phyloP scores from a whole-genome alignment of 2,888 invertebrate genomes.

The Leucophenga maculata region DNA sequence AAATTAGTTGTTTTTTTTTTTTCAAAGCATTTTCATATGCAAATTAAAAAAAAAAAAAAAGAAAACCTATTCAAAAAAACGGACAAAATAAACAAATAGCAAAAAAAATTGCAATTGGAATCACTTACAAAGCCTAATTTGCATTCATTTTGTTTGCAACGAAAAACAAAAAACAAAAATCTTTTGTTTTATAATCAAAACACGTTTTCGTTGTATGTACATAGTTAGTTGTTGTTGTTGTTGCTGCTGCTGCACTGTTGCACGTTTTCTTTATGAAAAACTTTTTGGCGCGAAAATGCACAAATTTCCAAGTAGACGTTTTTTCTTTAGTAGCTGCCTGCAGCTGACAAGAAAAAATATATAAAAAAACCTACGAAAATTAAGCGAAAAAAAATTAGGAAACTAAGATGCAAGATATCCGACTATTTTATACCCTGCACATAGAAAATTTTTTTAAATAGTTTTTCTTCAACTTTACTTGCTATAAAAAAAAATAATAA shows the following conservation, averaged over 20 bases:
- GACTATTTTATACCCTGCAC: no score
- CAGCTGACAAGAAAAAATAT: neutral
- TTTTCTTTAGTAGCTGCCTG: neutral
- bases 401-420: neutral
- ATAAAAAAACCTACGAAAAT: neutral
- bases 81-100: no score
- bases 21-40: neutral
- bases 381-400: neutral
- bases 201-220: conserved; percentile 24
- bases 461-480: no score
- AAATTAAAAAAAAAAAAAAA: neutral
- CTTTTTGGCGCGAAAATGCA: neutral
- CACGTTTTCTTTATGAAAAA: no score
- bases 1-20: conserved; percentile 8
- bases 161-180: conserved; percentile 5
- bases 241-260: neutral
- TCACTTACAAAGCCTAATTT: no score
- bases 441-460: no score
- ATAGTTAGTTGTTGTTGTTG: conserved; percentile 33
- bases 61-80: neutral
- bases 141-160: neutral
- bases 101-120: neutral
- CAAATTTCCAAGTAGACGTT: neutral
- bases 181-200: conserved; percentile 24
- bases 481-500: neutral